Evolutionary conservation across 2,797 vertebrate species (phyloP).

Genomic region (Oryzias sinensis): DNA sequence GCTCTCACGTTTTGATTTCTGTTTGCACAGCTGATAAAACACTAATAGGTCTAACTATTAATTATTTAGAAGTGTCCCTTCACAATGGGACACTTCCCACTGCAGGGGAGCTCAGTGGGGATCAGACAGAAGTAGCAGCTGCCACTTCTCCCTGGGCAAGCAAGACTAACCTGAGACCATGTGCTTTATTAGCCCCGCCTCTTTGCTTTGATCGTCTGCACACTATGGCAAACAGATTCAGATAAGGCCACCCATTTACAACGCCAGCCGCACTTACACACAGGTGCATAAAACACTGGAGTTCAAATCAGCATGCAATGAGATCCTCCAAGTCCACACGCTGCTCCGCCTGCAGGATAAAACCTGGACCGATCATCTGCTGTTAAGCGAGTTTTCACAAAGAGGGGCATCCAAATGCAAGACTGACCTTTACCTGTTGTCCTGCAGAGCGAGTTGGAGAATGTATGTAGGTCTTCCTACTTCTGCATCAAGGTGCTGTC

Average conservation of each 20-base stretch:
- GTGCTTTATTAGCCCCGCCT: slow-evolving; percentile 60
- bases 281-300: not conserved
- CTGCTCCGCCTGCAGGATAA: slow-evolving; percentile 8
- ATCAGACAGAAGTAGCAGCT: slow-evolving; percentile 77
- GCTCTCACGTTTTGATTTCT: slow-evolving; percentile 23
- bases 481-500: not conserved
- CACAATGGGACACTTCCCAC: slow-evolving; percentile 76
- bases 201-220: slow-evolving; percentile 24
- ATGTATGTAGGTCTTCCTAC: slow-evolving; percentile 11
- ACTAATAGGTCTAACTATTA: slow-evolving; percentile 62
- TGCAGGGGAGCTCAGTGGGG: slow-evolving; percentile 63
- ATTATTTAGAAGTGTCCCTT: slow-evolving; percentile 72
- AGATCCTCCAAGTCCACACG: not conserved
- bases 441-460: slow-evolving; percentile 31
- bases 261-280: slow-evolving; percentile 1
- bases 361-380: slow-evolving; percentile 41
- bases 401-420: slow-evolving; percentile 32
- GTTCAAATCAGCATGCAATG: slow-evolving; percentile 3
- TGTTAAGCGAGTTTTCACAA: slow-evolving; percentile 47
- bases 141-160: slow-evolving; percentile 55
- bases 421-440: slow-evolving; percentile 61
- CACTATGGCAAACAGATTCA: slow-evolving; percentile 20
- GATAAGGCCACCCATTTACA: not conserved
- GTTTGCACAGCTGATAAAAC: slow-evolving; percentile 46
- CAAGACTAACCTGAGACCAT: slow-evolving; percentile 38